A percentile compares a stretch with the other conserved stretches of the same genome.
phyloP scores from a whole-genome alignment of 2,113 vertebrate genomes.

The Gnathonemus longibarbis region DNA sequence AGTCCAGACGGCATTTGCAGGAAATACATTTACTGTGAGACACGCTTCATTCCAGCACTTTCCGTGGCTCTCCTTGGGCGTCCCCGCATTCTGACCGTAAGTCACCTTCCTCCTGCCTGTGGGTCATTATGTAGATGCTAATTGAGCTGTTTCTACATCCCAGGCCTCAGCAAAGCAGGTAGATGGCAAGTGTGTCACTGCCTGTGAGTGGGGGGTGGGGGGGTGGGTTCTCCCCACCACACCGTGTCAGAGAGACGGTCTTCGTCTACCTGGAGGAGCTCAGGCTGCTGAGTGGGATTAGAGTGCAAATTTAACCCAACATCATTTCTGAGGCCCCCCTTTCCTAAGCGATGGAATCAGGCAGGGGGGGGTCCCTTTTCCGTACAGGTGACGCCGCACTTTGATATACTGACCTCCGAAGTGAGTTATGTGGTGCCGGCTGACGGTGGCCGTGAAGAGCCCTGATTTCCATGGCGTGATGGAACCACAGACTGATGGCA shows the following conservation, averaged over 20 bases:
- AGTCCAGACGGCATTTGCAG: constrained; percentile 49
- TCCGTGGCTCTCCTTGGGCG: constrained; percentile 8
- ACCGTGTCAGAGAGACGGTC: neutral
- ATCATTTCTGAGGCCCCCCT: neutral
- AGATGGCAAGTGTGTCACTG: neutral
- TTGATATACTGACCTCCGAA: neutral
- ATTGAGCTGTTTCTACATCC: neutral
- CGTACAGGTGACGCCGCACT: neutral
- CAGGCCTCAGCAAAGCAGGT: neutral
- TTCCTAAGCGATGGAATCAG: neutral
- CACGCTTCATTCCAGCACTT: constrained; percentile 41
- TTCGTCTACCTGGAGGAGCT: neutral
- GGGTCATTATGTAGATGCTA: constrained; percentile 42
- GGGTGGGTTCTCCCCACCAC: neutral
- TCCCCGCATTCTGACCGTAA: constrained; percentile 6
- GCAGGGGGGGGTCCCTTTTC: neutral
- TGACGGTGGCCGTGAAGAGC: neutral
- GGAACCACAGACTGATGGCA: neutral
- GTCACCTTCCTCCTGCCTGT: constrained; percentile 35
- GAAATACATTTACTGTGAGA: constrained; percentile 53
- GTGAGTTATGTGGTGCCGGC: neutral
- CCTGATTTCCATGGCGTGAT: neutral
- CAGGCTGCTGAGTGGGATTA: neutral
- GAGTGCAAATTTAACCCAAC: neutral
- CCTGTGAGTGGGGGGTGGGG: neutral